Evolutionary conservation across 37 sponge, comb jelly and placozoan genomes (phyloP), one percentile per base, ranked within the genome.

Genomic region (Agelas oroides): DNA sequence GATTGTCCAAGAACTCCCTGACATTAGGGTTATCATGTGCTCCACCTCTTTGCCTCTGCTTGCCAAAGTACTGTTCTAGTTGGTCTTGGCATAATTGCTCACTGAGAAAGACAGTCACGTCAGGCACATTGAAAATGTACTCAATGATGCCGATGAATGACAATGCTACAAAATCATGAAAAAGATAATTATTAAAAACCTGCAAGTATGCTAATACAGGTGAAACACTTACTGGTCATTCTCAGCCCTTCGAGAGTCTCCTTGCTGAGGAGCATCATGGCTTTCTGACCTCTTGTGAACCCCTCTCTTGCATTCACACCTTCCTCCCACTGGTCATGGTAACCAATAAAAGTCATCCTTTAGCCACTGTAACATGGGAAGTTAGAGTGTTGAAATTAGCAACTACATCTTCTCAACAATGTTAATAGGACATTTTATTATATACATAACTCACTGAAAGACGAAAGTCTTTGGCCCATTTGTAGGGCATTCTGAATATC

Each of bases 21-120:
- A 41, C 70, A 20, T 70, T 35, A 53, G 82, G 82, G 71, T 81
- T 81, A 16, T 81, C 82, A 68, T 67, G 37, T 31, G 59, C 14
- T 30, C 56, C 70, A 37, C 78, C 78, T 31, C 59, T 77, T 34
- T 61, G 34, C 21, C 78, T 57, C 62, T 77, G 78, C 78, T 77
- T 58, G 18, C 78, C 78, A 59, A 74, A 54, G 31, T 46, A 74
- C 18, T 52, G 23, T 37, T 83, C 83, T 24, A 83, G 73, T 24
- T 46, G 64, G 39, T 83, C 83, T 35, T 72, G 83, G 21, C 27
- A 37, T 62, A 83, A 72, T 21, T 32, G 28, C 23, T 83, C 83
- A 71, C 73, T 73, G 2, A 83, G 74, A 12, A 83, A 18, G 57
- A n/a, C n/a, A 14, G 33, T 27, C 18, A 59, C 60, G 13, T 64